phyloP scores from a whole-genome alignment of 1,140 invertebrate species.

The Pollicipes pollicipes region DNA sequence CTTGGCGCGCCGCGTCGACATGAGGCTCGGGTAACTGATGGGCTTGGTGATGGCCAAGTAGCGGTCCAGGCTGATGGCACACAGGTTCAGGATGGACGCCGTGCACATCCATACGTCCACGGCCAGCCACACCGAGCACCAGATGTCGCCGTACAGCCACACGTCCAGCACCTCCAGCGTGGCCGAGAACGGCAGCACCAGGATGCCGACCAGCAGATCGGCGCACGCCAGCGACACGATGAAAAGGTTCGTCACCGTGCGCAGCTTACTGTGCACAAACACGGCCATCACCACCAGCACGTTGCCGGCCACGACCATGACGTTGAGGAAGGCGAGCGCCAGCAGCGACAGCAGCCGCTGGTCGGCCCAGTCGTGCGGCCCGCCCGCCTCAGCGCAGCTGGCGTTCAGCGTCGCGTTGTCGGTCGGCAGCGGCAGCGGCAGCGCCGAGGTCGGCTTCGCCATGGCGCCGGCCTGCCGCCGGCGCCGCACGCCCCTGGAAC shows the following conservation, averaged over 20 bases:
- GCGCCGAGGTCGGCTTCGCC: no score
- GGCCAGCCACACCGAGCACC: slow-evolving; percentile 82
- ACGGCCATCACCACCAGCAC: slow-evolving; percentile 81
- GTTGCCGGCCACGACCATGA: slow-evolving; percentile 74
- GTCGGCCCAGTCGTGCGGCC: slow-evolving; percentile 56
- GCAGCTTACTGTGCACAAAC: slow-evolving; percentile 63
- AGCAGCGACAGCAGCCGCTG: slow-evolving; percentile 51
- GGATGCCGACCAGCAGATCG: slow-evolving; percentile 73
- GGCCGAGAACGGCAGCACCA: slow-evolving; percentile 42
- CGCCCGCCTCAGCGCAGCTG: slow-evolving; percentile 48
- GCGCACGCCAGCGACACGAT: slow-evolving; percentile 84
- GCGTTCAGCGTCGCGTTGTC: not conserved
- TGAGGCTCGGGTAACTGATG: slow-evolving; percentile 75
- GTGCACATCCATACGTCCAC: slow-evolving; percentile 95
- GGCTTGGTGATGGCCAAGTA: slow-evolving; percentile 89
- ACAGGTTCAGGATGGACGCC: slow-evolving; percentile 78
- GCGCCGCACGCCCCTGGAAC: not conserved
- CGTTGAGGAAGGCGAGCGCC: slow-evolving; percentile 58
- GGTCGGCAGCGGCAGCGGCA: no score
- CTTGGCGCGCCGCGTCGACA: slow-evolving; percentile 73
- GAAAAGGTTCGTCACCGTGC: slow-evolving; percentile 86
- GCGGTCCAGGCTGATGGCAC: slow-evolving; percentile 37
- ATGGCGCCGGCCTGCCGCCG: no score
- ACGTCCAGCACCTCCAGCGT: slow-evolving; percentile 39
- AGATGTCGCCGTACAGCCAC: slow-evolving; percentile 80